A percentile compares a stretch with the other conserved stretches of the same genome.
Evolutionary conservation across 2,797 vertebrate genomes (phyloP).

Genomic region (Melanotaenia maccullochi): DNA sequence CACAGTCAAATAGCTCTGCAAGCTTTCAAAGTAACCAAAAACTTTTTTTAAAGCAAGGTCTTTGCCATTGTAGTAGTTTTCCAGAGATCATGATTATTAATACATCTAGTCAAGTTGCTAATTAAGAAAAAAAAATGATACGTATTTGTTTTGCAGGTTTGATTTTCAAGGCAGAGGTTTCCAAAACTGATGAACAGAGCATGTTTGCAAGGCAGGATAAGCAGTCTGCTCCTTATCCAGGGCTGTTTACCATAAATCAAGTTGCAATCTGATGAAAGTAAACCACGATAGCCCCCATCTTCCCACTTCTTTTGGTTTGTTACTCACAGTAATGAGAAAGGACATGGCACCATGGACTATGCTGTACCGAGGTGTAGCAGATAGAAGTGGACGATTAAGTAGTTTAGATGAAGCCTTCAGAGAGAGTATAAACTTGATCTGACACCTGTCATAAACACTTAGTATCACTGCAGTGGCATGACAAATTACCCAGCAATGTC

Average conservation of each 20-base stretch:
- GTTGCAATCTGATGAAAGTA: slow-evolving; percentile 31
- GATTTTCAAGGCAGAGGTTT: neutral
- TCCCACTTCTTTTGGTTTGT: slow-evolving; percentile 59
- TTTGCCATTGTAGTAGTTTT: neutral
- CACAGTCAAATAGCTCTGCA: neutral
- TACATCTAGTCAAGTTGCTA: neutral
- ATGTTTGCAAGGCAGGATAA: slow-evolving; percentile 9
- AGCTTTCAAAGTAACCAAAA: neutral
- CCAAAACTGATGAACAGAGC: neutral
- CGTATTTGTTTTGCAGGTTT: neutral
- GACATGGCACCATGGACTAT: slow-evolving; percentile 56
- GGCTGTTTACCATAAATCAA: slow-evolving; percentile 34
- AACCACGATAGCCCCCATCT: slow-evolving; percentile 37
- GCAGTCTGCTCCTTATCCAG: slow-evolving; percentile 12
- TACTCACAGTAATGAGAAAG: slow-evolving; percentile 71
- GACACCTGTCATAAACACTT: slow-evolving; percentile 79
- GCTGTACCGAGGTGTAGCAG: slow-evolving; percentile 43
- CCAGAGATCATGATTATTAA: neutral
- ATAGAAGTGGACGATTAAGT: slow-evolving; percentile 69
- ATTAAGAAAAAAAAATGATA: no score
- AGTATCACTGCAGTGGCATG: slow-evolving; percentile 62
- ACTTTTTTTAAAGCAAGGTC: neutral
- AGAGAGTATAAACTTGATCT: slow-evolving; percentile 71
- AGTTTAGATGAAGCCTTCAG: slow-evolving; percentile 73
- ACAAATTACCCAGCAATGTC: slow-evolving; percentile 73